Conservation (phyloP, 2,797 vertebrate genomes). For the Myiothlypis coronata region DNA sequence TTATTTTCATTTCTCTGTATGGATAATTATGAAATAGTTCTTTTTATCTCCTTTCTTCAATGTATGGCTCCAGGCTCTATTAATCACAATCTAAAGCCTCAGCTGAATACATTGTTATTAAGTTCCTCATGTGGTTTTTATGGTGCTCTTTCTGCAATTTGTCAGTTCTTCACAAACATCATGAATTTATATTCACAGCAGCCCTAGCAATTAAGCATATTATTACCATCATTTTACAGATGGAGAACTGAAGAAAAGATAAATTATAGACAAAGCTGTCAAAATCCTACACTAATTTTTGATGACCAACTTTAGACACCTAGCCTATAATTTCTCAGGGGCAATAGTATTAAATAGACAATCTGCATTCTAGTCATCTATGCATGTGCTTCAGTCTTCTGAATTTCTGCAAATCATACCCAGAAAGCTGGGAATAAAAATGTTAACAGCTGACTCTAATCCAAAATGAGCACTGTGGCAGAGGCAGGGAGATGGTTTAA, state of each 20-base stretch:
- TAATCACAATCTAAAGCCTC: slow-evolving; percentile 36
- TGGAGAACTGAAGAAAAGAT: slow-evolving; percentile 38
- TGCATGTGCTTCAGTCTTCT: background rate
- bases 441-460: background rate
- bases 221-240: slow-evolving; percentile 52
- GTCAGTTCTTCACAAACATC: slow-evolving; percentile 46
- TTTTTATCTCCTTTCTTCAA: slow-evolving; percentile 33
- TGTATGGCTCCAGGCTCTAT: background rate
- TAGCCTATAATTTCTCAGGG: slow-evolving; percentile 28
- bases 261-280: slow-evolving; percentile 41
- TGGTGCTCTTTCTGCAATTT: slow-evolving; percentile 28
- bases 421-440: background rate
- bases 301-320: slow-evolving; percentile 43
- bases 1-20: slow-evolving; percentile 41
- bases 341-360: slow-evolving; percentile 2
- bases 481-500: background rate
- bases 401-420: background rate
- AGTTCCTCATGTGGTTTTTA: slow-evolving; percentile 26
- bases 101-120: slow-evolving; percentile 31
- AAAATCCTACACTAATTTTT: slow-evolving; percentile 36
- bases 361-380: slow-evolving; percentile 15
- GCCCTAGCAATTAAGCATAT: slow-evolving; percentile 36
- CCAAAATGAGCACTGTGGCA: background rate
- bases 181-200: slow-evolving; percentile 47
- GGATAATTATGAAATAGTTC: slow-evolving; percentile 37